Base-by-base conservation (phyloP, 1,140 invertebrate genomes). In the Trinorchestia longiramus region DNA sequence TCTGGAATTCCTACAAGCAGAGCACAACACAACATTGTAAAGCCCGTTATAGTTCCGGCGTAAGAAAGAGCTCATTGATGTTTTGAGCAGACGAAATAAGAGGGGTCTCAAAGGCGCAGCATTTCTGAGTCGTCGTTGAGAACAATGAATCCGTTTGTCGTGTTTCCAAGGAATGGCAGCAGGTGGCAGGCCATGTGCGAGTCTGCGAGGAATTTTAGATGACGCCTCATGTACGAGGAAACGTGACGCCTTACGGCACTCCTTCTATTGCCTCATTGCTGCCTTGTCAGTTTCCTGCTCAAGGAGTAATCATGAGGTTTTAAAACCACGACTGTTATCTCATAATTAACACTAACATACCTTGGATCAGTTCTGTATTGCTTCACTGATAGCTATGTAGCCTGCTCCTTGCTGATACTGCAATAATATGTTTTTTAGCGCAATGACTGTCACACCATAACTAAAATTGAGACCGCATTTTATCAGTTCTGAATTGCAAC, bases 141-240 rank as follows among this genome's bases (percentile, higher is more conserved):
- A 91, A 91, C 88, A 91, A 91, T 91, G 88, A 42, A 44, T 42
- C 43, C 88, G 88, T 91, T 91, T 91, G 88, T 91, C 28, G 88
- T 28, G 88, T 91, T 91, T 91, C 88, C 88, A 91, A 91, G 88
- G 88, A 91, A 42, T 91, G 88, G 88, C 88, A 42, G 88, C 88
- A 91, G 88, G 88, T 91, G 88, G 88, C 88, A 11, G 88, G 88
- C 88, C 88, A 91, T 91, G 88, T 91, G 88, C 88, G 88, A 44
- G 88, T 91, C 88, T 91, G 88, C 43, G 41, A 91, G 88, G 11
- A 91, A 91, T 91, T 43, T 36, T 91, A 91, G 41, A 28, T 36
- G 88, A 43, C 88, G 19, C 36, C 41, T 91, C 41, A 41, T 43
- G 62, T 36, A 77, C 62, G 36, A 11, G 62, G 62, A 77, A 77